Percentiles rank a stretch among this genome's conserved stretches.
Conservation (phyloP, 2,113 vertebrate species). For the Pristiophorus japonicus region DNA sequence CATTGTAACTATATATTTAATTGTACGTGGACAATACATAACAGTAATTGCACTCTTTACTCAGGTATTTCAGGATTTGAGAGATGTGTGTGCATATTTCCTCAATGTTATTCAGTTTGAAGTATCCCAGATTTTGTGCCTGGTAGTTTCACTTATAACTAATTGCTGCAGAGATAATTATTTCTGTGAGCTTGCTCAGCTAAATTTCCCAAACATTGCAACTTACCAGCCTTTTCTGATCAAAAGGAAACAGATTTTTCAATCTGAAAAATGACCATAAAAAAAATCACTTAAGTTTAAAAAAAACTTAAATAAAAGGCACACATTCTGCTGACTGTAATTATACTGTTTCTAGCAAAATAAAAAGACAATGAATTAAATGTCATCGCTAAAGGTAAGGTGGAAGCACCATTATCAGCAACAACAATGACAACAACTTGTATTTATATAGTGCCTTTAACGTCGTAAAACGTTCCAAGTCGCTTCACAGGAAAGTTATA, state of each 20-base stretch:
- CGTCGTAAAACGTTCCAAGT: too few relatives aligned
- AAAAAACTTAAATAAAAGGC: not conserved
- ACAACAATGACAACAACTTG: too few relatives aligned
- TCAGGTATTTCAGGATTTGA: not conserved
- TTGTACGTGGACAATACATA: too few relatives aligned
- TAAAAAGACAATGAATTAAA: not conserved
- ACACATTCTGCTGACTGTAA: not conserved
- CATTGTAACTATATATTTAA: too few relatives aligned
- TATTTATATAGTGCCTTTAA: too few relatives aligned
- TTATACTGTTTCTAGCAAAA: not conserved
- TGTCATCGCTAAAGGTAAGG: too few relatives aligned
- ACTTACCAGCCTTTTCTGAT: slow-evolving; percentile 1
- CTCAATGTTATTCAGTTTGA: not conserved
- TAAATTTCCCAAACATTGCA: not conserved
- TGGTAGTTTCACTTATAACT: not conserved
- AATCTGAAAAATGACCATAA: not conserved
- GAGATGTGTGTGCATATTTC: not conserved
- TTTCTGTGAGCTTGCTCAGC: not conserved
- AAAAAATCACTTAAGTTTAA: not conserved
- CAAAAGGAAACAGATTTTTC: not conserved
- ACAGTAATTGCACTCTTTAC: too few relatives aligned
- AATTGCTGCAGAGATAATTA: not conserved
- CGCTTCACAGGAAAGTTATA: too few relatives aligned
- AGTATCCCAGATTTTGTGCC: not conserved
- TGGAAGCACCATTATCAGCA: too few relatives aligned